Evolutionary conservation across 1,140 invertebrate genomes (phyloP), one percentile per base, ranked within the genome.

Genomic region (Adelges cooleyi): DNA sequence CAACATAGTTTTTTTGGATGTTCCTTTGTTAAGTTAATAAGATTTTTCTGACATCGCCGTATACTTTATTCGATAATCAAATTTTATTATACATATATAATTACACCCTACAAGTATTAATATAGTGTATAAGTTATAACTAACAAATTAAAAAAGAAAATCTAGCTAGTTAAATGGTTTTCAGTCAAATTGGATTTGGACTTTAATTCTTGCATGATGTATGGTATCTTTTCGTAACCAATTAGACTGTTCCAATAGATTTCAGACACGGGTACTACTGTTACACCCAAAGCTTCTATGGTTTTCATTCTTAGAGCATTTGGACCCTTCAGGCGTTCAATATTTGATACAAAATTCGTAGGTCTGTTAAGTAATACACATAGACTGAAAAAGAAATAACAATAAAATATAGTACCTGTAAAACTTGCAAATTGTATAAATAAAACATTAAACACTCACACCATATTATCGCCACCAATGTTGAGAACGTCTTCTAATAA

Each of bases 201-300:
- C 70, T 69, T 27, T 18, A 67, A 27, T 13, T 62, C 53, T 71
- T 77, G 74, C 71, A 79, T 74, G 23, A 81, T 69, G 65, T 77
- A 80, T 0, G 75, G 75, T 67, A 78, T 73, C 69, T 75, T 78
- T 73, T 80, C 76, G 66, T 77, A 71, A 46, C 78, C 72, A 4
- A 70, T 53, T 15, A 81, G 56, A 10, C 71, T 67, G 6, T 67
- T 50, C 79, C 78, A 81, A 36, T 67, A 69, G 25, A 67, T 62
- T 29, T 71, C 36, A 67, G 71, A 71, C 18, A 81, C 72, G 8
- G 72, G 69, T 65, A 81, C 70, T 15, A 77, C 71, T 8, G 68
- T 68, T 66, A 74, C 71, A 17, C 75, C 75, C 42, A 56, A 17
- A n/a, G 56, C 4, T 65, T 67, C 56, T 23, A 67, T 56, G 9